Conservation (phyloP, 2,113 vertebrate genomes). For the Nasalis larvatus region DNA sequence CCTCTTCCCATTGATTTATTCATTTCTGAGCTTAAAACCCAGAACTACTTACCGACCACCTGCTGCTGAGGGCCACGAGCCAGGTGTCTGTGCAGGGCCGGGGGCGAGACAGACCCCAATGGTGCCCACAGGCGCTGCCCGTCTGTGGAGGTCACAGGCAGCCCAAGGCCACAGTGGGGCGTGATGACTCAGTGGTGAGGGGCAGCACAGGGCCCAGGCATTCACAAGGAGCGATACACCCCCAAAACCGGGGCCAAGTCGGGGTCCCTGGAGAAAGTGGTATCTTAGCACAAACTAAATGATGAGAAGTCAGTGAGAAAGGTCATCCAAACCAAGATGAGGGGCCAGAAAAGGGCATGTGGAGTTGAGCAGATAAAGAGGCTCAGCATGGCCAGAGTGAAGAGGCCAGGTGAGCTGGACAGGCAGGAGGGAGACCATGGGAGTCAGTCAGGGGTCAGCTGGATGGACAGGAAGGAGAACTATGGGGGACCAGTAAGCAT, state of each 20-base stretch:
- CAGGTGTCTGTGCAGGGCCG: not conserved
- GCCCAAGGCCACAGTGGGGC: rapidly evolving
- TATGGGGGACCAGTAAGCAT: no score
- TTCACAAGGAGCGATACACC: not conserved
- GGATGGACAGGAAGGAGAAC: no score
- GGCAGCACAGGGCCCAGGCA: no score
- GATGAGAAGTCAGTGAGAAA: not conserved
- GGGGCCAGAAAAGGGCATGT: not conserved
- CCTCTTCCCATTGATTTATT: not conserved
- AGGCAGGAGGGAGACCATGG: not conserved
- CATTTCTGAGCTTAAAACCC: not conserved
- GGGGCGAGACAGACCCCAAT: rapidly evolving
- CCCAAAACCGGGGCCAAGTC: not conserved
- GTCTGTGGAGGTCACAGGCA: not conserved
- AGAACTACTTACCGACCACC: not conserved
- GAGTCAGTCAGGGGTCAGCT: no score
- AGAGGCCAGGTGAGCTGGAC: not conserved
- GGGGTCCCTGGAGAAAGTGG: not conserved
- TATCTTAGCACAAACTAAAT: not conserved
- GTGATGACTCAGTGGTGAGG: rapidly evolving
- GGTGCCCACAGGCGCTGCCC: not conserved
- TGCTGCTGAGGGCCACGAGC: not conserved
- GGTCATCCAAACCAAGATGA: not conserved
- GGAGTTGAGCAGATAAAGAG: not conserved
- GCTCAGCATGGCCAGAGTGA: not conserved